Percentiles rank a stretch among this genome's conserved stretches.
phyloP scores from a whole-genome alignment of 2,113 vertebrate genomes.

The Geococcyx californianus region DNA sequence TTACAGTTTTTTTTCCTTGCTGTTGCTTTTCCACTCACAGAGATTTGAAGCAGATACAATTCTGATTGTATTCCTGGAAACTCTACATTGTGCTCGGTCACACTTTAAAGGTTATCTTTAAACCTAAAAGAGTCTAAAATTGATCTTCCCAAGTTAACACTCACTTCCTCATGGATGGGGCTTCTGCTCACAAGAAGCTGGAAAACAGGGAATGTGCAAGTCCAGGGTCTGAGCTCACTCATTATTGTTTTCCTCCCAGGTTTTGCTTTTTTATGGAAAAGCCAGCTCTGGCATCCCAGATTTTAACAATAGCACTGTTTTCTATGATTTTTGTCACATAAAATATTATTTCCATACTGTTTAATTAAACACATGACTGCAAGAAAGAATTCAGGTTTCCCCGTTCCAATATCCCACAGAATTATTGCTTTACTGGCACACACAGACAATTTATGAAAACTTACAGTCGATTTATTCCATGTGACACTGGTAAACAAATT shows the following conservation, averaged over 20 bases:
- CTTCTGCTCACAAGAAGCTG: not conserved
- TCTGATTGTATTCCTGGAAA: not conserved
- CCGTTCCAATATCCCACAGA: not conserved
- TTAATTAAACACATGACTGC: not conserved
- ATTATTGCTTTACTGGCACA: not conserved
- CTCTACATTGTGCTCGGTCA: not conserved
- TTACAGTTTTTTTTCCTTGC: not conserved
- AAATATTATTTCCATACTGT: not conserved
- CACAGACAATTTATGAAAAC: not conserved
- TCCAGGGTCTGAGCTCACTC: not conserved
- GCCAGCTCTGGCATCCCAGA: not conserved
- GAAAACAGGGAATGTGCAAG: not conserved
- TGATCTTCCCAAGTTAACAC: not conserved
- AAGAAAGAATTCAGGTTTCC: not conserved
- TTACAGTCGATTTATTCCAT: slow-evolving; percentile 7
- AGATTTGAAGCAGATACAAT: not conserved
- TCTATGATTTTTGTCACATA: not conserved
- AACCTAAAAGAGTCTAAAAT: not conserved
- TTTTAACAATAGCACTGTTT: not conserved
- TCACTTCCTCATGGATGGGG: not conserved
- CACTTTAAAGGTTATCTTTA: slow-evolving; percentile 21
- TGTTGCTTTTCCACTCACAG: not conserved
- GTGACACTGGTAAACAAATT: slow-evolving; percentile 46
- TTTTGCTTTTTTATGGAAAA: not conserved
- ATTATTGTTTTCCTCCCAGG: not conserved